Percentiles rank a stretch among this genome's conserved stretches.
These are phyloP conservation scores for Crossaster papposus DNA, from an alignment of 53 echinoderm and acorn worm genomes.

Conservation along the genomic window DNA sequence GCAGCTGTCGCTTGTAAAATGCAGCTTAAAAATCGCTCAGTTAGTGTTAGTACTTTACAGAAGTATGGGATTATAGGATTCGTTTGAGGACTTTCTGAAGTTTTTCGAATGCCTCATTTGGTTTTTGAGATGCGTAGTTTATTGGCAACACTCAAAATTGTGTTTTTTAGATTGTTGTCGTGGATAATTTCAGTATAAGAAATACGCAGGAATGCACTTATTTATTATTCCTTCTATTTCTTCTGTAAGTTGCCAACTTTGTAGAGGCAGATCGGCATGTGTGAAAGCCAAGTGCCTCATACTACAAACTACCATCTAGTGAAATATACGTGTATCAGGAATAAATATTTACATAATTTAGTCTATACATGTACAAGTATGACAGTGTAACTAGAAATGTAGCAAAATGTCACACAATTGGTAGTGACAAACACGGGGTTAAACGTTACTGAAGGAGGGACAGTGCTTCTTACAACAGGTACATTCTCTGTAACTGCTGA, in stretches of 20 bases:
- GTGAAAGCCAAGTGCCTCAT: too few species aligned
- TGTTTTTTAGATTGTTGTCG: background rate
- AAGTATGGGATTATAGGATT: background rate
- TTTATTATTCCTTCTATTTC: too few species aligned
- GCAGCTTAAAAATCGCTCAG: background rate
- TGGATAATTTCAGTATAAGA: background rate
- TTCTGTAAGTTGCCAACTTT: too few species aligned
- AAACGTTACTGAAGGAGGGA: constrained; percentile 73
- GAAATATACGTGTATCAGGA: too few species aligned
- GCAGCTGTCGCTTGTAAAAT: background rate
- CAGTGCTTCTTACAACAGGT: constrained; percentile 47
- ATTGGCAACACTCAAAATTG: background rate
- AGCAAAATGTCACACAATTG: constrained; percentile 67
- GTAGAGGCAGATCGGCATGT: too few species aligned
- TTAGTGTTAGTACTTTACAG: background rate
- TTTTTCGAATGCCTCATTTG: background rate
- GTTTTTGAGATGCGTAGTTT: background rate
- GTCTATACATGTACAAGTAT: too few species aligned
- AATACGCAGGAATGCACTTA: too few species aligned
- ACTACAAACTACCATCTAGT: too few species aligned
- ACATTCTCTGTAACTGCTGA: constrained; percentile 69
- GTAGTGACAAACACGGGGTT: constrained; percentile 76
- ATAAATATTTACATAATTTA: too few species aligned
- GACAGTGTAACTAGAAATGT: too few species aligned
- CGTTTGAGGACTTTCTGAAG: background rate